phyloP scores from a whole-genome alignment of 2,888 invertebrate genomes.

The Drosophila picticornis region DNA sequence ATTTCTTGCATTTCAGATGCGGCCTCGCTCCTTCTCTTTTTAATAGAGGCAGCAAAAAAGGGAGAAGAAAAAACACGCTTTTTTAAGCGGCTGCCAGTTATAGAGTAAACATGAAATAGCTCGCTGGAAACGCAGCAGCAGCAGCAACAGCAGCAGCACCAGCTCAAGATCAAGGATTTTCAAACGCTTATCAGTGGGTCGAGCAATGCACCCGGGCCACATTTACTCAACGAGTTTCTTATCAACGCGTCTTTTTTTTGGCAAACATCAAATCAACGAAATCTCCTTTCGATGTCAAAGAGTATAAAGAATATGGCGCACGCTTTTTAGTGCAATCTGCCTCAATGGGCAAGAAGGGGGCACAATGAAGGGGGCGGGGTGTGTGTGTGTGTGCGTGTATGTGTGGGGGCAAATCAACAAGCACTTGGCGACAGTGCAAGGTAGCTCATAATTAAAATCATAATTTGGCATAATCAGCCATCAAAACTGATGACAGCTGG shows the following conservation, averaged over 20 bases:
- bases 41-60: constrained; percentile 12
- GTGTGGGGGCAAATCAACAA: background rate
- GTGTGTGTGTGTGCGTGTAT: background rate
- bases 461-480: background rate
- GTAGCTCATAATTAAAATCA: background rate
- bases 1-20: constrained; percentile 45
- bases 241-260: constrained; percentile 53
- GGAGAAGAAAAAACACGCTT: constrained; percentile 12
- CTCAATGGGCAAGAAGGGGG: background rate
- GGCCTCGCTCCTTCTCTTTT: constrained; percentile 5
- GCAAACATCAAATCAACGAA: constrained; percentile 13
- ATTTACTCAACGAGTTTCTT: constrained; percentile 78
- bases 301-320: constrained; percentile 28
- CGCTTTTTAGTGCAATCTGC: constrained; percentile 12
- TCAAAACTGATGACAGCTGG: background rate
- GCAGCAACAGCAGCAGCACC: background rate
- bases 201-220: constrained; percentile 78
- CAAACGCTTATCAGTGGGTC: constrained; percentile 70
- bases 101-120: constrained; percentile 12
- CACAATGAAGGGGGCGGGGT: background rate
- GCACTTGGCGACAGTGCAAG: constrained; percentile 39
- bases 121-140: constrained; percentile 52
- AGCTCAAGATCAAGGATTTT: constrained; percentile 81
- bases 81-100: constrained; percentile 64
- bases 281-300: constrained; percentile 54